phyloP scores from a whole-genome alignment of 2,888 invertebrate genomes.

The Dendrolimus pini region DNA sequence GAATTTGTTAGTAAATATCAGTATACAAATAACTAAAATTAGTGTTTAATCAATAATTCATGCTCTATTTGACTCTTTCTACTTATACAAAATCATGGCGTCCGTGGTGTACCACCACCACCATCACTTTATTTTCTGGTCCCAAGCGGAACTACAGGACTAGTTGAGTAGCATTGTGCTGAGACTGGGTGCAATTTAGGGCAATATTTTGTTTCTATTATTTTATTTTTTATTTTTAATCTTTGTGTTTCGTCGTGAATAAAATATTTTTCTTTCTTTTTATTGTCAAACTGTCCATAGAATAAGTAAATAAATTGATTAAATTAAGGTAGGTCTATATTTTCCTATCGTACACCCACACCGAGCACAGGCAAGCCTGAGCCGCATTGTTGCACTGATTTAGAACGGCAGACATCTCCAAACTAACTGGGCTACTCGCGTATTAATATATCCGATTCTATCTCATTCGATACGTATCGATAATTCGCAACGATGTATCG shows the following conservation, averaged over 20 bases:
- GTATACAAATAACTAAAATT: too few relatives aligned
- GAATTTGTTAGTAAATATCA: too few relatives aligned
- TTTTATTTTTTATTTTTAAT: background rate
- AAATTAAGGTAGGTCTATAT: conserved; percentile 26
- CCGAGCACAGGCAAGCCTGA: conserved; percentile 60
- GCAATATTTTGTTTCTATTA: too few relatives aligned
- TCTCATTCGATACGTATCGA: conserved; percentile 47
- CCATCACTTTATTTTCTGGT: too few relatives aligned
- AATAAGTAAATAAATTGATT: background rate
- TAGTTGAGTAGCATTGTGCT: too few relatives aligned
- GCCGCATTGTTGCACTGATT: conserved; percentile 67
- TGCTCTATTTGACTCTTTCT: too few relatives aligned
- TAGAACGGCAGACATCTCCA: conserved; percentile 68
- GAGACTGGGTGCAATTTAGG: too few relatives aligned
- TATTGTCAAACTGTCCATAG: background rate
- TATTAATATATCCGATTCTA: conserved; percentile 66
- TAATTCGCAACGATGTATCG: conserved; percentile 67
- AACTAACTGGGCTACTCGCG: conserved; percentile 67
- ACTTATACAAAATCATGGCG: too few relatives aligned
- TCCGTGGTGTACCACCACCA: too few relatives aligned
- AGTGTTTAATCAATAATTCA: too few relatives aligned
- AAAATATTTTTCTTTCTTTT: too few relatives aligned
- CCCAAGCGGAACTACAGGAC: too few relatives aligned
- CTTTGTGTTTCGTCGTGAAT: background rate
- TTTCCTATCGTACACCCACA: conserved; percentile 42